Conservation (phyloP, 1,140 invertebrate species). For the Cepaea nemoralis region DNA sequence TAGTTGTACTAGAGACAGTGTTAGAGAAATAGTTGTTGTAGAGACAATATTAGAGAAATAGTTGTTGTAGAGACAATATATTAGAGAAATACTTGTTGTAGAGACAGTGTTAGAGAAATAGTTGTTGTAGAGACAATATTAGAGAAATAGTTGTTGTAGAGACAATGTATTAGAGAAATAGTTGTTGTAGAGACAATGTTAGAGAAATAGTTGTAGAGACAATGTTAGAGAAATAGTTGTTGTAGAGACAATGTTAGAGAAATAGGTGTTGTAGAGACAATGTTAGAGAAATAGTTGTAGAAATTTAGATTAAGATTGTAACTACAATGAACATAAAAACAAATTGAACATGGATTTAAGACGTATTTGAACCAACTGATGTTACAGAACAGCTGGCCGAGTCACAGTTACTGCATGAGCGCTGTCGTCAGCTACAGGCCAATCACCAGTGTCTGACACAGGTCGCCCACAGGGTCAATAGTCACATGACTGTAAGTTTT, state of each 20-base stretch:
- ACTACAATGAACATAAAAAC: too few species aligned
- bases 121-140: background rate
- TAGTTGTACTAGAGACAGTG: too few species aligned
- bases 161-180: background rate
- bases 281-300: too few species aligned
- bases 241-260: too few species aligned
- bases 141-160: background rate
- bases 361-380: constrained; percentile 6
- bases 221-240: too few species aligned
- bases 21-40: too few species aligned
- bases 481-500: constrained; percentile 62
- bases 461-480: constrained; percentile 57
- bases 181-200: too few species aligned
- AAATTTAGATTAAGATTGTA: too few species aligned
- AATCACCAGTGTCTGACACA: constrained; percentile 61
- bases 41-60: background rate
- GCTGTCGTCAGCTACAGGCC: constrained; percentile 55
- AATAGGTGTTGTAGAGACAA: too few species aligned
- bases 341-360: constrained; percentile 21
- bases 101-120: background rate
- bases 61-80: background rate
- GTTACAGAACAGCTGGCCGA: constrained; percentile 65
- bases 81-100: background rate
- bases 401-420: constrained; percentile 56
- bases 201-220: too few species aligned